phyloP scores from a whole-genome alignment of 2,797 vertebrate genomes.

The Thripadectes ignobilis region DNA sequence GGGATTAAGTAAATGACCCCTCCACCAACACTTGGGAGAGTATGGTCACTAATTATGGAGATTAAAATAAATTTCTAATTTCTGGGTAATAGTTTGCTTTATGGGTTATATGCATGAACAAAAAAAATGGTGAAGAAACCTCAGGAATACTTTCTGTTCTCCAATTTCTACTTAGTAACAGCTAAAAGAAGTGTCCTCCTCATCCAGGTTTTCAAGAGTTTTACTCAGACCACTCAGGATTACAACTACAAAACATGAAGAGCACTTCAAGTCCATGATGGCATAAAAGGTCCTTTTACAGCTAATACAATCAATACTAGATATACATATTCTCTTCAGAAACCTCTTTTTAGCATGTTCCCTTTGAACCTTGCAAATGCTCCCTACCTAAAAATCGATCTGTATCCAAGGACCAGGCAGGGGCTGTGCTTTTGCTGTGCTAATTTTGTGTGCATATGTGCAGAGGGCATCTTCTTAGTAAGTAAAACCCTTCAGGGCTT shows the following conservation, averaged over 20 bases:
- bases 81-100: not conserved
- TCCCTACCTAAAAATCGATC: conserved; percentile 55
- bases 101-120: not conserved
- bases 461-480: not conserved
- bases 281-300: conserved; percentile 39
- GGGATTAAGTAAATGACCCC: not conserved
- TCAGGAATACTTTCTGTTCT: not conserved
- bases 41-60: not conserved
- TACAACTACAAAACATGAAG: conserved; percentile 23
- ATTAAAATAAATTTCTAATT: not conserved
- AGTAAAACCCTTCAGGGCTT: not conserved
- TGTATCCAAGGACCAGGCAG: not conserved
- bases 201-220: conserved; percentile 23
- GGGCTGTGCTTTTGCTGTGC: not conserved
- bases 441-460: not conserved
- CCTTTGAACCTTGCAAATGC: conserved; percentile 17
- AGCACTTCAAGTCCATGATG: conserved; percentile 4
- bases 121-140: not conserved
- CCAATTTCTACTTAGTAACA: not conserved
- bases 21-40: not conserved
- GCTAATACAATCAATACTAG: conserved; percentile 42
- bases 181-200: not conserved
- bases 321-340: not conserved
- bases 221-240: conserved; percentile 43
- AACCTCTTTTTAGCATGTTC: not conserved